Evolutionary conservation across 2,113 vertebrate genomes (phyloP).

Genomic region (Gymnogyps californianus): DNA sequence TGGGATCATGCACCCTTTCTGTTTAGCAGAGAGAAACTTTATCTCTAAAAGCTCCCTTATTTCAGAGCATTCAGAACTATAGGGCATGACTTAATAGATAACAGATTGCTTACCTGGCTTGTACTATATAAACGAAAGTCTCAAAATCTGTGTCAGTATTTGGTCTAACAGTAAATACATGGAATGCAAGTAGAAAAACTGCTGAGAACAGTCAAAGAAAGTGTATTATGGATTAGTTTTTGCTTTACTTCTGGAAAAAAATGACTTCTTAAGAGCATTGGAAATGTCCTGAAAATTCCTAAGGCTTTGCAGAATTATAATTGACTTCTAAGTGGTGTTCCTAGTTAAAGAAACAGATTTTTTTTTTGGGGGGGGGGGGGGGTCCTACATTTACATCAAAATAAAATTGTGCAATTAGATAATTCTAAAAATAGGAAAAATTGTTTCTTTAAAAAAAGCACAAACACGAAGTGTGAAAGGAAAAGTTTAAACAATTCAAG

Average conservation of each 20-base stretch:
- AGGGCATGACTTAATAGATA: neutral
- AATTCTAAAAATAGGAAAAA: neutral
- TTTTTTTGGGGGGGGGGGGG: rapidly evolving
- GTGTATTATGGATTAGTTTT: neutral
- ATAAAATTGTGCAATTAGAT: neutral
- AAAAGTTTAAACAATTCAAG: neutral
- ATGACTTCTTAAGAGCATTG: neutral
- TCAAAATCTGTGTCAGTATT: neutral
- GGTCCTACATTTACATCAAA: neutral
- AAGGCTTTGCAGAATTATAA: neutral
- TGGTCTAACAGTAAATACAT: neutral
- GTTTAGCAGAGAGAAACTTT: neutral
- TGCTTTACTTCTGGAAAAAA: neutral
- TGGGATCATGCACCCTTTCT: neutral
- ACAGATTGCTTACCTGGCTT: neutral
- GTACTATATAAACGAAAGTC: neutral
- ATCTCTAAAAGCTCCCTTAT: neutral
- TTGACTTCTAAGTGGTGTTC: rapidly evolving
- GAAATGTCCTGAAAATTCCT: neutral
- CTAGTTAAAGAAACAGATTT: neutral
- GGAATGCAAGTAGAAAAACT: neutral
- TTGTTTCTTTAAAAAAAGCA: rapidly evolving
- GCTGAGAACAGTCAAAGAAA: neutral
- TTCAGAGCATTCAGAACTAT: neutral
- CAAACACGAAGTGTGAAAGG: rapidly evolving